Evolutionary conservation across 2,113 vertebrate genomes (phyloP).

Genomic region (Colistium nudipinnis): DNA sequence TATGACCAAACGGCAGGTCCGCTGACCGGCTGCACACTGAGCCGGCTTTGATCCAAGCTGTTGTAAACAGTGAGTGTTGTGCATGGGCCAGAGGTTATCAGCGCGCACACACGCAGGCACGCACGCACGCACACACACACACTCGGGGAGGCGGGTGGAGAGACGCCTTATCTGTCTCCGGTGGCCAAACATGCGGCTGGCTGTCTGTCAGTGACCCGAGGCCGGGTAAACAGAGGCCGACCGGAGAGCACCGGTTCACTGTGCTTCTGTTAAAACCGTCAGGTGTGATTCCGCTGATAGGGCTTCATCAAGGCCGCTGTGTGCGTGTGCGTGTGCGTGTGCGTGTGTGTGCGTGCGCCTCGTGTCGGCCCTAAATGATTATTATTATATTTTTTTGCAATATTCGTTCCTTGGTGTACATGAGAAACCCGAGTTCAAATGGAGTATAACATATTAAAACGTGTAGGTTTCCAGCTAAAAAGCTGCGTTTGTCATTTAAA

Average conservation of each 20-base stretch:
- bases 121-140: slow-evolving; percentile 33
- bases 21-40: slow-evolving; percentile 77
- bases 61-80: slow-evolving; percentile 65
- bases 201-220: slow-evolving; percentile 76
- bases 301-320: neutral
- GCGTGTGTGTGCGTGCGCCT: too few species aligned
- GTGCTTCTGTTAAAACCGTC: slow-evolving; percentile 19
- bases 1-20: slow-evolving; percentile 80
- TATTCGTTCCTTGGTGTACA: too few species aligned
- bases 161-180: slow-evolving; percentile 81
- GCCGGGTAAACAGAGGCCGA: slow-evolving; percentile 83
- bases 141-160: slow-evolving; percentile 80
- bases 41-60: slow-evolving; percentile 83
- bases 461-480: too few species aligned
- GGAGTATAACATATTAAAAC: too few species aligned
- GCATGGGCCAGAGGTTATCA: slow-evolving; percentile 75
- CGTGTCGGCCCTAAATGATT: too few species aligned
- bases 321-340: too few species aligned
- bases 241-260: slow-evolving; percentile 5
- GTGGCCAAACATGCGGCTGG: slow-evolving; percentile 69
- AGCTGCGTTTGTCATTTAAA: too few species aligned
- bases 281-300: neutral
- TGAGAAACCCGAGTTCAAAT: too few species aligned
- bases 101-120: slow-evolving; percentile 40
- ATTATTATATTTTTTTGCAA: too few species aligned